Evolutionary conservation across 2,113 vertebrate species (phyloP).

Genomic region (Cromileptes altivelis): DNA sequence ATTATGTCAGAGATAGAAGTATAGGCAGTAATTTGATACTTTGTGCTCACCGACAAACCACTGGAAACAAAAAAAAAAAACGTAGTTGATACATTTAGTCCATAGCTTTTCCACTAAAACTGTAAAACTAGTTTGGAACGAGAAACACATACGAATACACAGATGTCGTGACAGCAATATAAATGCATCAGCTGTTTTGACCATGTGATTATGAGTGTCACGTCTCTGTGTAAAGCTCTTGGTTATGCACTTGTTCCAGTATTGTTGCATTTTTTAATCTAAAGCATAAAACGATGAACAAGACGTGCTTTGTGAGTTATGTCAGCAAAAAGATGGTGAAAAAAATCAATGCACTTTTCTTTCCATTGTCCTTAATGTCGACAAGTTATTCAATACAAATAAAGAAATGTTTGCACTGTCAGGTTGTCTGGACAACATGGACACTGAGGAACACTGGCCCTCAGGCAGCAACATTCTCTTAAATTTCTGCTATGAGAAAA

Average conservation of each 20-base stretch:
- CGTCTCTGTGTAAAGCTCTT: background rate
- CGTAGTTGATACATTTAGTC: background rate
- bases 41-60: background rate
- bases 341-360: background rate
- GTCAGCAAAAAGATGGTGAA: background rate
- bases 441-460: background rate
- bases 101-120: background rate
- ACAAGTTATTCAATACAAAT: background rate
- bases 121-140: background rate
- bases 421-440: background rate
- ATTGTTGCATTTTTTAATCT: too few relatives aligned
- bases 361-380: background rate
- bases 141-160: background rate
- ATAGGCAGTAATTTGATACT: background rate
- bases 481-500: too few relatives aligned
- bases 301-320: background rate
- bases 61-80: background rate
- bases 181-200: background rate
- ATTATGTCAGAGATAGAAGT: background rate
- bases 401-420: background rate
- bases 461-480: too few relatives aligned
- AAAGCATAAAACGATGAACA: background rate
- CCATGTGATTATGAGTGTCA: background rate
- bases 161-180: background rate
- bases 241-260: background rate